These are phyloP conservation scores for Callopanchax toddi DNA, from an alignment of 2,113 vertebrate species.

Conservation along the genomic window DNA sequence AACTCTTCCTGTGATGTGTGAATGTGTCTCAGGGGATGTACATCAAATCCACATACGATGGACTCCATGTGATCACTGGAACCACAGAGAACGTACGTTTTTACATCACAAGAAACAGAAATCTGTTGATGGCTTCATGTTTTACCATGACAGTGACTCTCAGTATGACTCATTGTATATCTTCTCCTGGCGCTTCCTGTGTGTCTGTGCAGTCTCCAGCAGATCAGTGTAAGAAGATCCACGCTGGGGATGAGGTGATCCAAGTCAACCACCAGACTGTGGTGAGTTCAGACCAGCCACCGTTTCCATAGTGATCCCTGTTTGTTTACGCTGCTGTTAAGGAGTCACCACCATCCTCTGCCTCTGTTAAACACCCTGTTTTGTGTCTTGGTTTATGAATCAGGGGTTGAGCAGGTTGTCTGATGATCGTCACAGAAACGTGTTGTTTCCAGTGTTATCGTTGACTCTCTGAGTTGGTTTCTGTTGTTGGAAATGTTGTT, in stretches of 20 bases:
- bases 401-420: no score
- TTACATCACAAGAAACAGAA: neutral
- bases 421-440: no score
- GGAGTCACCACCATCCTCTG: no score
- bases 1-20: no score
- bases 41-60: constrained; percentile 81
- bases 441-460: no score
- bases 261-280: constrained; percentile 81
- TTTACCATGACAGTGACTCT: neutral
- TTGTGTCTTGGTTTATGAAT: no score
- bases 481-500: no score
- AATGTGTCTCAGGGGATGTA: constrained; percentile 77
- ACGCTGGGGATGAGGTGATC: constrained; percentile 77
- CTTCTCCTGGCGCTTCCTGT: constrained; percentile 5
- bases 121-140: neutral
- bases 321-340: no score
- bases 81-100: constrained; percentile 80
- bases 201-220: constrained; percentile 70
- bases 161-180: neutral
- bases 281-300: constrained; percentile 59
- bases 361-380: no score
- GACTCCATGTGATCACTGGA: constrained; percentile 80
- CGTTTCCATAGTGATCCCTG: no score
- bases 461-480: no score
- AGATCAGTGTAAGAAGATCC: constrained; percentile 79